phyloP scores from a whole-genome alignment of 2,888 invertebrate species.

The Gnatocerus cornutus region DNA sequence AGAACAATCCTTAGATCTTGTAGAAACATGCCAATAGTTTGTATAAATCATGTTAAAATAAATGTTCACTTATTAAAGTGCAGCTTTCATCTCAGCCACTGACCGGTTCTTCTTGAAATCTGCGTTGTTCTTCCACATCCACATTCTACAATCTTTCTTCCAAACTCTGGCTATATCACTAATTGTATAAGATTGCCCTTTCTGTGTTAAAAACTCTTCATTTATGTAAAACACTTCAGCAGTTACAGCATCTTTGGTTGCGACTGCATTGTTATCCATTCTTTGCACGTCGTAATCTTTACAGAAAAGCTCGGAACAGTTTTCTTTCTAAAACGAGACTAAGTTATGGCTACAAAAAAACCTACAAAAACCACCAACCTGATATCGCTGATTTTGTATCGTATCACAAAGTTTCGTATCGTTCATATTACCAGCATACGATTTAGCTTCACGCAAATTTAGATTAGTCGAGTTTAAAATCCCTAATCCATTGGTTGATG shows the following conservation, averaged over 20 bases:
- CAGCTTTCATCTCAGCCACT: slow-evolving; percentile 49
- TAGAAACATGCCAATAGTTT: slow-evolving; percentile 77
- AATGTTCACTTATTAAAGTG: slow-evolving; percentile 3
- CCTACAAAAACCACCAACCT: slow-evolving; percentile 26
- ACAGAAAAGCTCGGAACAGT: slow-evolving; percentile 41
- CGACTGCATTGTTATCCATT: slow-evolving; percentile 51
- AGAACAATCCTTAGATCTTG: slow-evolving; percentile 73
- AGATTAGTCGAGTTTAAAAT: slow-evolving; percentile 55
- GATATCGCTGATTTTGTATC: slow-evolving; percentile 42
- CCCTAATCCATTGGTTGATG: slow-evolving; percentile 48
- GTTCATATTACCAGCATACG: slow-evolving; percentile 59
- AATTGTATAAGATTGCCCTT: slow-evolving; percentile 75
- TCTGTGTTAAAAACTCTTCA: slow-evolving; percentile 73
- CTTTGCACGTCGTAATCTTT: slow-evolving; percentile 44
- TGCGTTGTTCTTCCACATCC: slow-evolving; percentile 74
- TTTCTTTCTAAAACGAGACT: slow-evolving; percentile 44
- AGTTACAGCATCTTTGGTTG: slow-evolving; percentile 62
- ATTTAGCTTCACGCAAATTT: slow-evolving; percentile 62
- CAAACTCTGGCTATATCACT: slow-evolving; percentile 78
- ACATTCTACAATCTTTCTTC: slow-evolving; percentile 83
- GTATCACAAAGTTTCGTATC: slow-evolving; percentile 55
- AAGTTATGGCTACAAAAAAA: slow-evolving; percentile 5
- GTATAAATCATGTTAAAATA: slow-evolving; percentile 1
- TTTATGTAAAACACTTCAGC: slow-evolving; percentile 70
- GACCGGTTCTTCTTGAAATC: slow-evolving; percentile 62